A percentile compares a stretch with the other conserved stretches of the same genome.
Evolutionary conservation across 2,113 vertebrate species (phyloP).

Genomic region (Heterotilapia buettikoferi): DNA sequence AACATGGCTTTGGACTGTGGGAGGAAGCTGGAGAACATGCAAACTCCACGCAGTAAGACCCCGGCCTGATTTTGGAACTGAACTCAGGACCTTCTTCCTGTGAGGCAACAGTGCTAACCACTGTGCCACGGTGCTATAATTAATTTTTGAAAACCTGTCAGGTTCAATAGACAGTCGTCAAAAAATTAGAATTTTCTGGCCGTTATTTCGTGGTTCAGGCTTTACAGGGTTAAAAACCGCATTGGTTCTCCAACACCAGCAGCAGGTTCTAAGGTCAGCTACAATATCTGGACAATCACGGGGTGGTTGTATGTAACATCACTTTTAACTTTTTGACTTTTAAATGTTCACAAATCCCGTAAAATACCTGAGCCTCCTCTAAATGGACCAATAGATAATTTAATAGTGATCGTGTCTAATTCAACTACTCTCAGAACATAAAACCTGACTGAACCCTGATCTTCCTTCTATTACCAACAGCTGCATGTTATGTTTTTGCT

Average conservation of each 20-base stretch:
- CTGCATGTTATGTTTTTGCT: background rate
- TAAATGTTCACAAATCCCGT: background rate
- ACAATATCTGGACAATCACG: background rate
- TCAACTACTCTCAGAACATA: background rate
- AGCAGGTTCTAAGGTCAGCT: background rate
- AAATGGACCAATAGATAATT: background rate
- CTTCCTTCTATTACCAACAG: background rate
- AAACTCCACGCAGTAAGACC: background rate
- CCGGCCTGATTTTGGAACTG: background rate
- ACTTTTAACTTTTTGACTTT: background rate
- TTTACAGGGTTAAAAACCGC: background rate
- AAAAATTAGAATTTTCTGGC: background rate
- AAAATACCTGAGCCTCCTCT: background rate
- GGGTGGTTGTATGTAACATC: background rate
- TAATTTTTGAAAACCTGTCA: background rate
- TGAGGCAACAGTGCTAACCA: background rate
- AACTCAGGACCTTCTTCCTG: background rate
- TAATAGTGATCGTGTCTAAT: background rate
- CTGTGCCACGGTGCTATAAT: background rate
- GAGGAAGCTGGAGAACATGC: background rate
- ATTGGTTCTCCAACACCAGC: background rate
- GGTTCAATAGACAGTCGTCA: background rate
- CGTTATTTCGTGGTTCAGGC: background rate
- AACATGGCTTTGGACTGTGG: background rate
- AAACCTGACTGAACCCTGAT: background rate